These are phyloP conservation scores for Microchrysa polita DNA, from an alignment of 2,888 invertebrate genomes.

Conservation along the genomic window DNA sequence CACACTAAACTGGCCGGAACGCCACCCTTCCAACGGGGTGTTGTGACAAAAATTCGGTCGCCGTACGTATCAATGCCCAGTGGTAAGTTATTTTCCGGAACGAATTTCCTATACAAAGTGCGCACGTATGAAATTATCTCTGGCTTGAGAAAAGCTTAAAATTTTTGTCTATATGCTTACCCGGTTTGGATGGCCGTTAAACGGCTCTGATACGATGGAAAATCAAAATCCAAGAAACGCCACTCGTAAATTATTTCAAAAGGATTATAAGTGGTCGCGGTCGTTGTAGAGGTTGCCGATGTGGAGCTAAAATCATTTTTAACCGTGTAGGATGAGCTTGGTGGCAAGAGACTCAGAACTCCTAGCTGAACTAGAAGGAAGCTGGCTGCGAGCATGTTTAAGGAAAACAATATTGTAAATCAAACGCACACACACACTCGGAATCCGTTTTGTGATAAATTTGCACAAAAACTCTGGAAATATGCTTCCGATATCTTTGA, in stretches of 20 bases:
- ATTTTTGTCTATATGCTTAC: no score
- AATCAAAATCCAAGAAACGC: constrained; percentile 79
- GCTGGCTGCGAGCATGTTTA: no score
- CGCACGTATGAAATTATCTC: background rate
- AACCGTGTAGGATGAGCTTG: no score
- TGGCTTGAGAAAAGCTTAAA: background rate
- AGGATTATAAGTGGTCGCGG: no score
- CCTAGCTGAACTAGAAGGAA: no score
- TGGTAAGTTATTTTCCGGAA: constrained; percentile 78
- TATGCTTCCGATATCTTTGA: background rate
- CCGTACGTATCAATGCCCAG: constrained; percentile 77
- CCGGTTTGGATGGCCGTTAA: constrained; percentile 69
- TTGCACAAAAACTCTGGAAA: no score
- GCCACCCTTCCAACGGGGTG: constrained; percentile 80
- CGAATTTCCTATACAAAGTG: constrained; percentile 66
- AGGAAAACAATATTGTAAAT: no score
- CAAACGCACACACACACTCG: no score
- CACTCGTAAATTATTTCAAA: constrained; percentile 73
- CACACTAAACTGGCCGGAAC: constrained; percentile 79
- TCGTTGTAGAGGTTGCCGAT: no score
- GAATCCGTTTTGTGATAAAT: no score
- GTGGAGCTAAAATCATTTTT: no score
- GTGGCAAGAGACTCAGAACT: no score
- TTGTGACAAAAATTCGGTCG: constrained; percentile 76
- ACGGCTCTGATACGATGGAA: constrained; percentile 69